Base-by-base conservation (phyloP, 1,140 invertebrate species). In the Ostrea denselamellosa region DNA sequence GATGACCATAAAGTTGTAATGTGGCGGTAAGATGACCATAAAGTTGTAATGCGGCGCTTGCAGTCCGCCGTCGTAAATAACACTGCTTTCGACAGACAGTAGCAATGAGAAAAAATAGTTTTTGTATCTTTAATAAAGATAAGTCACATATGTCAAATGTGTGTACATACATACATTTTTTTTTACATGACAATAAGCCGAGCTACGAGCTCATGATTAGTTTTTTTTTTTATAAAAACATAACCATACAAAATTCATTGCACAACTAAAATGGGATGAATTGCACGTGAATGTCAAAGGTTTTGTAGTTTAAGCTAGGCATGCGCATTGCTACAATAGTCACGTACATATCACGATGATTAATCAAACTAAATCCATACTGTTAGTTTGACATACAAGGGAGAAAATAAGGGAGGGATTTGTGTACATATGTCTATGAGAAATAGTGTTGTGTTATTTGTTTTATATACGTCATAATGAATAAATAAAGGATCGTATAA, bases 141-240 rank as follows among this genome's bases (percentile, higher is more conserved):
- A 62, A 62, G 17, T 62, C 56, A 62, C 56, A 62, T 44, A 44
- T 62, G 17, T 62, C 56, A 62, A 62, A 62, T 62, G 56, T 62
- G 56, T 62, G n/a, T 62, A 62, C 56, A 62, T 25, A 77, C 68
- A 77, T 28, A n/a, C n/a, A n/a, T n/a, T n/a, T 34, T 77, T 22
- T 62, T 62, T 19, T 77, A 34, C 22, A 62, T 77, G 28, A 77
- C 68, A 28, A 77, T 77, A 77, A 77, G 68, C 68, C 68, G 25
- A 77, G 68, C 68, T 28, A 34, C 12, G 25, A 44, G 28, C 68
- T 77, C 25, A 77, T 77, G 25, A 77, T 34, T 28, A 77, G 17
- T 44, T 62, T 62, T 19, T 44, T 5, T 44, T 44, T 44, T 2
- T 44, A 44, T n/a, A n/a, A n/a, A 44, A 44, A 44, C 34, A 44